These are phyloP conservation scores for Ectemnius lituratus DNA, from an alignment of 2,888 invertebrate genomes.

Conservation along the genomic window DNA sequence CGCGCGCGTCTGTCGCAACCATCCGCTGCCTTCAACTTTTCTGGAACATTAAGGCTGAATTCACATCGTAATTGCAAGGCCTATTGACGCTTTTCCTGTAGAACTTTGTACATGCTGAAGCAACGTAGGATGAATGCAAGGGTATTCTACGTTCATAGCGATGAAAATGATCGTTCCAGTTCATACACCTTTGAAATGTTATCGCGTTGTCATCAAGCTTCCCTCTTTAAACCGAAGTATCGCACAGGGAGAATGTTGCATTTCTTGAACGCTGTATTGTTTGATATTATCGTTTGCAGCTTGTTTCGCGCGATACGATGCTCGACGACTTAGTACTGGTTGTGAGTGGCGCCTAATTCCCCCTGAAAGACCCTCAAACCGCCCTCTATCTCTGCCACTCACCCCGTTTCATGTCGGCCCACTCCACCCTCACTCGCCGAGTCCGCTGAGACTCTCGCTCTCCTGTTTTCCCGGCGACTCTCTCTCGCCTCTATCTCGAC, in stretches of 20 bases:
- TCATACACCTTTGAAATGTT: too few species aligned
- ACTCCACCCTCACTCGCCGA: background rate
- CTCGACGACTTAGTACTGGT: too few species aligned
- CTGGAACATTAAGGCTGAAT: too few species aligned
- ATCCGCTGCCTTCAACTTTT: slow-evolving; percentile 6
- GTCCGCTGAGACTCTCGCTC: background rate
- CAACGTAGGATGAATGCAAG: background rate
- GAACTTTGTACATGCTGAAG: too few species aligned
- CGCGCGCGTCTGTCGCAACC: slow-evolving; percentile 12
- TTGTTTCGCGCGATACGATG: background rate
- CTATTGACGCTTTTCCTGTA: too few species aligned
- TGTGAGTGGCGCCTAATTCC: slow-evolving; percentile 25
- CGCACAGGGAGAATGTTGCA: too few species aligned
- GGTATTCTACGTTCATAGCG: too few species aligned
- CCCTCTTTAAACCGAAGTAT: too few species aligned
- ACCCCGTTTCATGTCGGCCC: slow-evolving; percentile 1
- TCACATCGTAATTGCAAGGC: too few species aligned
- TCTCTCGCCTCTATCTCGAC: background rate
- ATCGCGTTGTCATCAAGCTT: too few species aligned
- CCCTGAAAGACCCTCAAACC: slow-evolving; percentile 29
- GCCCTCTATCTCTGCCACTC: slow-evolving; percentile 19
- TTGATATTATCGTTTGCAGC: slow-evolving; percentile 8
- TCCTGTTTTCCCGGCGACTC: slow-evolving; percentile 21
- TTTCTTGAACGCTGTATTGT: background rate
- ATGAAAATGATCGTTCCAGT: too few species aligned